A percentile compares a stretch with the other conserved stretches of the same genome.
Evolutionary conservation across 2,888 invertebrate species (phyloP).

Genomic region (Lasioglossum morio): DNA sequence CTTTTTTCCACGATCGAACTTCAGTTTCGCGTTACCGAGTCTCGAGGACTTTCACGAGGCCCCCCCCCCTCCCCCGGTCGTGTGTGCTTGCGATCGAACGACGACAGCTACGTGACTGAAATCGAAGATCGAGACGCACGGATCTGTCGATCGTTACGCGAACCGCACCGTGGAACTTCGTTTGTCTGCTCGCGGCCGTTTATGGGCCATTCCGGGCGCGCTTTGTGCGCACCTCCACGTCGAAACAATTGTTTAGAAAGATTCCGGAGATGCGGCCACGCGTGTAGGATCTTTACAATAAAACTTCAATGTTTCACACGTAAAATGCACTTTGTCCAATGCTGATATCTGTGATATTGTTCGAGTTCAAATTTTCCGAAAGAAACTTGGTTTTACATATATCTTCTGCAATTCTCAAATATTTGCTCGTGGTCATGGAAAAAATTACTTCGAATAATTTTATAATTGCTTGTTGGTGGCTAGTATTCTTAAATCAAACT

Average conservation of each 20-base stretch:
- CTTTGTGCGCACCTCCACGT: not conserved
- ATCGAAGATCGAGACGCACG: conserved; percentile 23
- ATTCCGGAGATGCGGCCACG: not conserved
- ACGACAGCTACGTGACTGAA: conserved; percentile 23
- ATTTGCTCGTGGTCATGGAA: not conserved
- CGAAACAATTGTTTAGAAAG: not conserved
- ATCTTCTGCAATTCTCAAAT: not conserved
- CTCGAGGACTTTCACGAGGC: conserved; percentile 57
- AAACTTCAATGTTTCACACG: not conserved
- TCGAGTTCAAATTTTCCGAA: not conserved
- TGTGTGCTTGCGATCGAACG: conserved; percentile 32
- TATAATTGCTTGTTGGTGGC: not conserved
- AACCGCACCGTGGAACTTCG: not conserved
- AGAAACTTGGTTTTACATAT: not conserved
- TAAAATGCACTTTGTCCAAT: not conserved
- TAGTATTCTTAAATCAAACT: not conserved
- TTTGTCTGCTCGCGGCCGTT: not conserved
- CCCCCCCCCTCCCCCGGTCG: no score
- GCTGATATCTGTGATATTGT: not conserved
- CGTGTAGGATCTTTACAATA: not conserved
- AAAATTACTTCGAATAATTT: no score
- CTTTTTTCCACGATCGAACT: conserved; percentile 24
- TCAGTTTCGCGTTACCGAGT: conserved; percentile 52
- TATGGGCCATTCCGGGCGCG: not conserved
- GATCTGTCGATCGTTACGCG: conserved; percentile 9